Conservation (phyloP, 1,140 invertebrate species). For the Cydia pomonella region DNA sequence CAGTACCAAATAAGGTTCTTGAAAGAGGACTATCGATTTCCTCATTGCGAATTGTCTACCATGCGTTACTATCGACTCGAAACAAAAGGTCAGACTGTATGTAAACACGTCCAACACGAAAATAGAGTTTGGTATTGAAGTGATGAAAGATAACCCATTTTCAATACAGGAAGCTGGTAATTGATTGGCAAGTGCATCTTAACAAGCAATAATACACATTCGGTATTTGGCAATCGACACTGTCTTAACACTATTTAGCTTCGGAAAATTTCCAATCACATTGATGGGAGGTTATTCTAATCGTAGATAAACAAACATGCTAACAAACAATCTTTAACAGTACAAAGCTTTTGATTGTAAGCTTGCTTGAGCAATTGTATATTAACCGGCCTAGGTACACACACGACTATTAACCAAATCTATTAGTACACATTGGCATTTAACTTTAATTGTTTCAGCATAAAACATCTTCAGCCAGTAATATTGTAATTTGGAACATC, state of each 20-base stretch:
- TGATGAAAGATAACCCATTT: slow-evolving; percentile 25
- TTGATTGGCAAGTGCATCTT: slow-evolving; percentile 45
- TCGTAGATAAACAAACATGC: slow-evolving; percentile 24
- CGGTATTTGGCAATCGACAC: slow-evolving; percentile 41
- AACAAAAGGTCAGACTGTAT: slow-evolving; percentile 23
- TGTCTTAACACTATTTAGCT: slow-evolving; percentile 24
- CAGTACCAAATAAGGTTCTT: background rate
- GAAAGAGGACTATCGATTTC: background rate
- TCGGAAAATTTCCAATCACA: background rate
- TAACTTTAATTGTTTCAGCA: slow-evolving; percentile 65
- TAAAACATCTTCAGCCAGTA: slow-evolving; percentile 51
- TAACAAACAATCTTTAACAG: slow-evolving; percentile 12
- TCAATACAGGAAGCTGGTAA: slow-evolving; percentile 32
- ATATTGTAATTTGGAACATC: slow-evolving; percentile 37
- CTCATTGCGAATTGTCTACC: background rate
- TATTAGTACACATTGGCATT: slow-evolving; percentile 26
- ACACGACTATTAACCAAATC: slow-evolving; percentile 8
- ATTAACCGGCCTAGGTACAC: slow-evolving; percentile 1
- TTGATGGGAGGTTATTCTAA: background rate
- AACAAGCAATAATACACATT: slow-evolving; percentile 36
- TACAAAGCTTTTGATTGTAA: slow-evolving; percentile 20
- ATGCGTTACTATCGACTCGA: background rate
- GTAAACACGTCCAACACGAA: slow-evolving; percentile 32
- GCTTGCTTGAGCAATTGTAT: slow-evolving; percentile 9
- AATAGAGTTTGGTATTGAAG: slow-evolving; percentile 22